Evolutionary conservation across 1,140 invertebrate genomes (phyloP).

Genomic region (Neodiprion fabricii): DNA sequence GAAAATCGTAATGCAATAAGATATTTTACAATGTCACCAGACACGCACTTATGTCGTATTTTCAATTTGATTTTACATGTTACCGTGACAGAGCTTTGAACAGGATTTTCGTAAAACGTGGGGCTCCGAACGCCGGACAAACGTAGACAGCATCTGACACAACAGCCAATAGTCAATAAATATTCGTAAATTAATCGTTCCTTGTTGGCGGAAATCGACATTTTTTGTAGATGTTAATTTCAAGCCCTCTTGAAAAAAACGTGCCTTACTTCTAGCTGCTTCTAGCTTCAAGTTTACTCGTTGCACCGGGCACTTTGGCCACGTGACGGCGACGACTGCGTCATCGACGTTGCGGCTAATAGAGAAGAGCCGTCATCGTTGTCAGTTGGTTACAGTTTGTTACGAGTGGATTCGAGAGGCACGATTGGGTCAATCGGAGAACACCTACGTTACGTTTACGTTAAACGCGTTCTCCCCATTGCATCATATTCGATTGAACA

Average conservation of each 20-base stretch:
- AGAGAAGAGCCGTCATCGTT: too few relatives aligned
- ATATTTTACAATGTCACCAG: not conserved
- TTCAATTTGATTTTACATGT: slow-evolving; percentile 20
- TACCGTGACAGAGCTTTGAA: slow-evolving; percentile 52
- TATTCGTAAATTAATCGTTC: not conserved
- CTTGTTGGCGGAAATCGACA: not conserved
- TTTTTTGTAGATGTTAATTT: not conserved
- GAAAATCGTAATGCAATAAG: slow-evolving; percentile 19
- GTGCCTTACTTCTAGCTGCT: too few relatives aligned
- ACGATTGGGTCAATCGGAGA: not conserved
- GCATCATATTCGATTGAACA: slow-evolving; percentile 2
- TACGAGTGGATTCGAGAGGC: not conserved
- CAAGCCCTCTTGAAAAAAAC: too few relatives aligned
- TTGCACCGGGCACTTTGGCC: too few relatives aligned
- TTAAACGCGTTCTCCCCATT: not conserved
- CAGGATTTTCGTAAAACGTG: slow-evolving; percentile 56
- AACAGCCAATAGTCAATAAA: slow-evolving; percentile 50
- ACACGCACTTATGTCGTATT: slow-evolving; percentile 12
- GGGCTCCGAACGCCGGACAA: slow-evolving; percentile 56
- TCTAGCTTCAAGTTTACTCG: too few relatives aligned
- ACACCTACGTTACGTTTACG: not conserved
- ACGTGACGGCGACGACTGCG: too few relatives aligned
- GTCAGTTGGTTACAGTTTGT: not conserved
- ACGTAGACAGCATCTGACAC: slow-evolving; percentile 63
- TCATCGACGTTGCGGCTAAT: too few relatives aligned